phyloP scores from a whole-genome alignment of 2,888 invertebrate species.

The Agonopterix arenella region DNA sequence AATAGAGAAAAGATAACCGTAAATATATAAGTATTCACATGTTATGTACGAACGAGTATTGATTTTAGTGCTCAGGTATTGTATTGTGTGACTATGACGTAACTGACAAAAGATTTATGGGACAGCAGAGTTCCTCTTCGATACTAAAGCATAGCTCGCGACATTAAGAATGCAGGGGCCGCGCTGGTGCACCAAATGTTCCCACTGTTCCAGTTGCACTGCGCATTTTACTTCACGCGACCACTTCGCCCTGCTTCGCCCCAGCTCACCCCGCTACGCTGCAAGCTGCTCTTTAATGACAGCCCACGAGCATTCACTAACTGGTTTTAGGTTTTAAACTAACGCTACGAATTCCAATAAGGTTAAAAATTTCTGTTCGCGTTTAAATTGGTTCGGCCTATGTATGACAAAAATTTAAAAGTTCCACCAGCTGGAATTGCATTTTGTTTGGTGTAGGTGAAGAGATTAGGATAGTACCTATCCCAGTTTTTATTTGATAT shows the following conservation, averaged over 20 bases:
- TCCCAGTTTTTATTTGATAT: too few species aligned
- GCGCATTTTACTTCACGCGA: slow-evolving; percentile 18
- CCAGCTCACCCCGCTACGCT: neutral
- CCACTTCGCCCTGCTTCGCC: neutral
- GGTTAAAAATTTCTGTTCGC: slow-evolving; percentile 7
- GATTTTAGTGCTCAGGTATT: too few species aligned
- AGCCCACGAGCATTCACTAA: slow-evolving; percentile 15
- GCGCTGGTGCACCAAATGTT: neutral
- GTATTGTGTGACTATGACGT: too few species aligned
- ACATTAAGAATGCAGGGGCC: neutral
- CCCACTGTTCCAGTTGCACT: too few species aligned
- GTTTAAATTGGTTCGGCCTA: slow-evolving; percentile 1
- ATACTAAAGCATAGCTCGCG: neutral
- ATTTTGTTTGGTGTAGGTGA: too few species aligned
- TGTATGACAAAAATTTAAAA: neutral
- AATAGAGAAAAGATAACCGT: too few species aligned
- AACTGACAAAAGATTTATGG: too few species aligned
- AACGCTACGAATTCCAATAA: slow-evolving; percentile 12
- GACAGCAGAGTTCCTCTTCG: too few species aligned
- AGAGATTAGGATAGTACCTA: too few species aligned
- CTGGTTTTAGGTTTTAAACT: slow-evolving; percentile 10
- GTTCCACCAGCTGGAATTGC: too few species aligned
- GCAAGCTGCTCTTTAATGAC: slow-evolving; percentile 15
- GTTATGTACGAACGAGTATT: too few species aligned
- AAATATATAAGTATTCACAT: too few species aligned